Percentiles rank a stretch among this genome's conserved stretches.
Conservation (phyloP, 2,797 vertebrate species). For the Ctenopoma multispine region DNA sequence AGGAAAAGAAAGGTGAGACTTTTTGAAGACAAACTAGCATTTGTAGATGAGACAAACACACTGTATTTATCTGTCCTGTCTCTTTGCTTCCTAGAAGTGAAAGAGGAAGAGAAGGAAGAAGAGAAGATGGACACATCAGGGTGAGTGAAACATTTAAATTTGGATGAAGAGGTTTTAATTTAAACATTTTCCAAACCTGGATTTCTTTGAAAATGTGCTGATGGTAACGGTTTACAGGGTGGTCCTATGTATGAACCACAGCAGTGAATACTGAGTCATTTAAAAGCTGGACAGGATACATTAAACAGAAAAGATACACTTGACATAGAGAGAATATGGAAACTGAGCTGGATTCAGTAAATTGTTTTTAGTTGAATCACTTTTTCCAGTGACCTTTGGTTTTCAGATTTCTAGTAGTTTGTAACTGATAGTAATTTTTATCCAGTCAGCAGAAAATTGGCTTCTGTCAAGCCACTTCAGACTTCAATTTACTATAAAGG, state of each 20-base stretch:
- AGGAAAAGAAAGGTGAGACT: slow-evolving; percentile 93
- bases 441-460: background rate
- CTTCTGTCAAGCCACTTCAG: too few relatives aligned
- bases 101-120: slow-evolving; percentile 93
- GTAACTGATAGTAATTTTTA: too few relatives aligned
- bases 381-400: too few relatives aligned
- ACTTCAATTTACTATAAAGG: too few relatives aligned
- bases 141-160: slow-evolving; percentile 64
- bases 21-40: background rate
- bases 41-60: too few relatives aligned
- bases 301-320: background rate
- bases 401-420: too few relatives aligned
- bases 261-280: background rate
- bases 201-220: background rate
- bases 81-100: slow-evolving; percentile 84
- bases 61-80: background rate
- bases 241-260: background rate
- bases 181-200: background rate
- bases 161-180: too few relatives aligned
- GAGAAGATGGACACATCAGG: slow-evolving; percentile 95
- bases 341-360: background rate
- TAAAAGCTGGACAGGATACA: background rate
- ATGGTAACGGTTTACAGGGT: background rate
- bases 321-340: background rate
- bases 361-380: background rate